Evolutionary conservation across 1,140 invertebrate species (phyloP).

Genomic region (Ridgeia piscesae): DNA sequence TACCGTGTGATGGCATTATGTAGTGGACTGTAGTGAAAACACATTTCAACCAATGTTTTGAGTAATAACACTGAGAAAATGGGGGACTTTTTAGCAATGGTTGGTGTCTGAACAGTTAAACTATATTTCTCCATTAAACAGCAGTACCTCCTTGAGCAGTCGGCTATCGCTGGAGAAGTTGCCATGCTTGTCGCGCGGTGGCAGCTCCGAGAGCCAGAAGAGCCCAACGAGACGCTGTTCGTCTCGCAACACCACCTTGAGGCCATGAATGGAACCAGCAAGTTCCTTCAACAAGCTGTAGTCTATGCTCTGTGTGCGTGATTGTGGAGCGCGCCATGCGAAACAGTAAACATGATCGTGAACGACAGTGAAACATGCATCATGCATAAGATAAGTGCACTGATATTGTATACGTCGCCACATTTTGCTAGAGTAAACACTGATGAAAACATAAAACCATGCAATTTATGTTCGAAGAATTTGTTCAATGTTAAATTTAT

Average conservation of each 20-base stretch:
- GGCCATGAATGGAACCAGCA: conserved; percentile 4
- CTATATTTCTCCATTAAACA: background rate
- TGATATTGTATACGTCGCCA: background rate
- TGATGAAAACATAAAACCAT: background rate
- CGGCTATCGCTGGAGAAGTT: conserved; percentile 7
- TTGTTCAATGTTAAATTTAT: background rate
- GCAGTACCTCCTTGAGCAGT: conserved; percentile 14
- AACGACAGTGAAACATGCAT: background rate
- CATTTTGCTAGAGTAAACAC: background rate
- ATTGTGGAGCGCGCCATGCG: background rate
- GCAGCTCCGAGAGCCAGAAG: conserved; percentile 17
- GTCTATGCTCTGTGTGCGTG: background rate
- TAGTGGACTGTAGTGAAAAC: too few relatives aligned
- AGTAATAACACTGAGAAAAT: too few relatives aligned
- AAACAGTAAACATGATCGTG: background rate
- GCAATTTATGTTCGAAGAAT: background rate
- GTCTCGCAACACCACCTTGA: conserved; percentile 15
- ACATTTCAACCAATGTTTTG: too few relatives aligned
- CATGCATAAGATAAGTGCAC: background rate
- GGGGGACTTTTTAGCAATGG: too few relatives aligned
- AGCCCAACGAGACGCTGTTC: conserved; percentile 16
- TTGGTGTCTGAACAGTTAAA: background rate
- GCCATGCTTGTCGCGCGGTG: background rate
- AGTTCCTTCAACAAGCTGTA: conserved; percentile 9
- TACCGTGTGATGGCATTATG: too few relatives aligned